A percentile compares a stretch with the other conserved stretches of the same genome.
Conservation (phyloP, 2,797 vertebrate genomes). For the Muraenolepis orangiensis region DNA sequence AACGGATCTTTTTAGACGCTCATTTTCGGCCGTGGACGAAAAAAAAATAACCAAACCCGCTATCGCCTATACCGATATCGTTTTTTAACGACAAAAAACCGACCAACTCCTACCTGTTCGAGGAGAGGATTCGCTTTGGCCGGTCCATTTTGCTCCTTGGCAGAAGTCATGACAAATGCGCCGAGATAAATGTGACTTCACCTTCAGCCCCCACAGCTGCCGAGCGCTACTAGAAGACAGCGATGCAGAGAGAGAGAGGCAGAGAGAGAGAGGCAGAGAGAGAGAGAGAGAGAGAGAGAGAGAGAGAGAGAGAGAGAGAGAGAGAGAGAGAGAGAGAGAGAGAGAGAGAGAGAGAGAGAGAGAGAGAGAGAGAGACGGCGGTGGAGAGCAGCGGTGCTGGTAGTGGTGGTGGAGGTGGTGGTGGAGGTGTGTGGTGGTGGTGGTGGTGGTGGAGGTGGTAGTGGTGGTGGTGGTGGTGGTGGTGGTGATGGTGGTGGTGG, state of each 20-base stretch:
- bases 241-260: constrained; percentile 14
- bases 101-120: constrained; percentile 79
- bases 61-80: neutral
- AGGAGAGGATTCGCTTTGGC: constrained; percentile 82
- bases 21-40: neutral
- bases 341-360: constrained; percentile 10
- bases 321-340: constrained; percentile 12
- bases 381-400: neutral
- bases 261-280: constrained; percentile 9
- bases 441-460: too few relatives aligned
- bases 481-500: too few relatives aligned
- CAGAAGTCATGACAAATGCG: constrained; percentile 79
- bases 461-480: too few relatives aligned
- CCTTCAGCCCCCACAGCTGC: neutral
- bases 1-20: neutral
- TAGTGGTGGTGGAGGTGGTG: neutral
- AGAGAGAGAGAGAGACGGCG: constrained; percentile 21
- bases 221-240: neutral
- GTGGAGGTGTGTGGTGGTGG: too few relatives aligned
- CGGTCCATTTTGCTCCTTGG: constrained; percentile 81
- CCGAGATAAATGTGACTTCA: constrained; percentile 12
- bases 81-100: neutral
- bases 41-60: too few relatives aligned
- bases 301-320: constrained; percentile 6
- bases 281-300: neutral